These are phyloP conservation scores for Myotis vivesi DNA, from an alignment of 2,797 vertebrate species.

Conservation along the genomic window DNA sequence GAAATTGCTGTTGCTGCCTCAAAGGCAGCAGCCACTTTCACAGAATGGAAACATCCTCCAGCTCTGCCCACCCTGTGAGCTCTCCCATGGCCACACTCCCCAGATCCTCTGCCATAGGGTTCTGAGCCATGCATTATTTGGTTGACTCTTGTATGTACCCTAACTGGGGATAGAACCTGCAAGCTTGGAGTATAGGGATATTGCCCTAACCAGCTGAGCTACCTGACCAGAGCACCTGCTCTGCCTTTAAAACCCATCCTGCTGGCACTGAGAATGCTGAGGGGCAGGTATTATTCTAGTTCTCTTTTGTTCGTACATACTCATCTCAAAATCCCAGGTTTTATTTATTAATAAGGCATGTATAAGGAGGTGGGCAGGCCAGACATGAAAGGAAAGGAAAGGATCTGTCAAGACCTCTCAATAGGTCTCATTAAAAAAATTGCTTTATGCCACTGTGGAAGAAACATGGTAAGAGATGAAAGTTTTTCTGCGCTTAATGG, in stretches of 20 bases:
- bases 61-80: neutral
- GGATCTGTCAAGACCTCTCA: neutral
- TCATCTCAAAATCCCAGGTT: neutral
- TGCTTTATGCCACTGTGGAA: neutral
- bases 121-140: neutral
- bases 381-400: neutral
- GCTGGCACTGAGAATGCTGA: neutral
- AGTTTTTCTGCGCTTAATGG: slow-evolving; percentile 18
- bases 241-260: slow-evolving; percentile 63
- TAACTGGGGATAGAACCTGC: neutral
- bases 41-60: slow-evolving; percentile 69
- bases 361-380: neutral
- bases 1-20: slow-evolving; percentile 82
- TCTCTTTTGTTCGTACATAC: neutral
- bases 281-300: neutral
- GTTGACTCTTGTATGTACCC: neutral
- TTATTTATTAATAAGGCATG: neutral
- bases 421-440: slow-evolving; percentile 15
- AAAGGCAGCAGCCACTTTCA: slow-evolving; percentile 78
- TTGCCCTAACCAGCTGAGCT: neutral
- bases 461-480: slow-evolving; percentile 3
- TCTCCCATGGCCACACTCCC: neutral
- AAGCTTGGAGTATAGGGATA: neutral
- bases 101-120: neutral
- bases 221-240: neutral